These are phyloP conservation scores for Invenusta paracnida DNA, from an alignment of 2,888 invertebrate species.

Conservation along the genomic window DNA sequence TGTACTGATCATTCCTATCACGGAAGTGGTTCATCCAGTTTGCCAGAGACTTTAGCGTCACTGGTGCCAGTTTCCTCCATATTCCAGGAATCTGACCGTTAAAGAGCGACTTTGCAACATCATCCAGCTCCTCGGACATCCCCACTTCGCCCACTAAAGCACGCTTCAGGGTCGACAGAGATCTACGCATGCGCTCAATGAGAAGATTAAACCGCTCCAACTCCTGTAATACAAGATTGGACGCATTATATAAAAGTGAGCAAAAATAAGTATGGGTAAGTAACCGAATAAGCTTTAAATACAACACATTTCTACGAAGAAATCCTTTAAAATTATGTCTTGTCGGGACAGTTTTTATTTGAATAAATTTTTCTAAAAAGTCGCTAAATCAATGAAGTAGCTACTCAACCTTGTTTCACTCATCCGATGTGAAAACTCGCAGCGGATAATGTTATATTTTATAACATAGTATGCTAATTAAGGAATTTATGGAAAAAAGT, in stretches of 20 bases:
- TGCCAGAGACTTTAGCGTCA: slow-evolving; percentile 76
- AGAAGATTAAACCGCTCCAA: slow-evolving; percentile 79
- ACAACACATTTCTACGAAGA: no score
- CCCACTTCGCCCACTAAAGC: slow-evolving; percentile 85
- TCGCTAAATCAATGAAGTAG: no score
- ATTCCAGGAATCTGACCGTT: slow-evolving; percentile 76
- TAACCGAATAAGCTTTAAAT: no score
- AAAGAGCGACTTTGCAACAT: slow-evolving; percentile 74
- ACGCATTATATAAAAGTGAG: not conserved
- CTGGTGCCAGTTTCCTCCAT: slow-evolving; percentile 78
- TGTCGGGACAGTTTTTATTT: no score
- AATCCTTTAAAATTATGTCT: no score
- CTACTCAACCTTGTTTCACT: no score
- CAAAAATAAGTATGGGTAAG: no score
- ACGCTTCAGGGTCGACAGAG: slow-evolving; percentile 69
- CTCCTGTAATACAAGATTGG: slow-evolving; percentile 60
- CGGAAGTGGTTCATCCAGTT: slow-evolving; percentile 84
- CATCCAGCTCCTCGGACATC: slow-evolving; percentile 79
- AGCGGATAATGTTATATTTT: no score
- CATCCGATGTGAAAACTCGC: no score
- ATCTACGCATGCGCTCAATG: slow-evolving; percentile 69
- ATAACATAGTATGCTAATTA: no score
- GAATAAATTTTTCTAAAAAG: no score
- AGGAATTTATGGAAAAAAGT: no score
- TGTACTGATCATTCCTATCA: slow-evolving; percentile 70